Conservation (phyloP, 1,140 invertebrate species). For the Drosophila ohnishii region DNA sequence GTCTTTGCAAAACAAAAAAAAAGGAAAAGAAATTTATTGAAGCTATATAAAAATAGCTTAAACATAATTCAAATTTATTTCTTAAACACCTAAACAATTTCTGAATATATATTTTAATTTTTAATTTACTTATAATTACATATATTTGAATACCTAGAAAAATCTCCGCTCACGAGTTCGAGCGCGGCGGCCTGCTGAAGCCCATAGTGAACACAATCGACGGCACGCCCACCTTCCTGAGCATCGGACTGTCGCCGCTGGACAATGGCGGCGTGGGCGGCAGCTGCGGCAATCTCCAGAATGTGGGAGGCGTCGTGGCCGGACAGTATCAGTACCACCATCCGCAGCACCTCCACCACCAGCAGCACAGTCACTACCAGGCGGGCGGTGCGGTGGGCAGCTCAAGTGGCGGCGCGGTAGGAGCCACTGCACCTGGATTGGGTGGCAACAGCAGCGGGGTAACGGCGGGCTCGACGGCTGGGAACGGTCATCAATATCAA, state of each 20-base stretch:
- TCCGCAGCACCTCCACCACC: constrained; percentile 50
- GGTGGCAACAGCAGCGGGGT: neutral
- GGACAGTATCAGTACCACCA: constrained; percentile 65
- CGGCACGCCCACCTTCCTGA: constrained; percentile 94
- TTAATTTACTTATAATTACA: neutral
- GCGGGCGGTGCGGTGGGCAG: constrained; percentile 62
- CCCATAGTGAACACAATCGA: constrained; percentile 96
- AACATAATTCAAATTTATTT: too few species aligned
- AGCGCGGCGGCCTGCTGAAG: constrained; percentile 94
- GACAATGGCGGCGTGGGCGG: constrained; percentile 67
- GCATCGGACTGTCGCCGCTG: constrained; percentile 83
- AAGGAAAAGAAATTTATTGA: too few species aligned
- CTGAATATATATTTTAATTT: too few species aligned
- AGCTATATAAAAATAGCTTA: too few species aligned
- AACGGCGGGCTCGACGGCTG: neutral
- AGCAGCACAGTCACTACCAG: constrained; percentile 69
- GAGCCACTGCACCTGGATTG: neutral
- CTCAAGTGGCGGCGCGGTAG: constrained; percentile 12
- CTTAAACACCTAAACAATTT: too few species aligned
- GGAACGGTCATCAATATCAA: constrained; percentile 54
- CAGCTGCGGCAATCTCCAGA: constrained; percentile 62
- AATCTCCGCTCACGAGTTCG: constrained; percentile 98
- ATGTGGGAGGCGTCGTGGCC: constrained; percentile 53
- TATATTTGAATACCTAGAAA: constrained; percentile 85
- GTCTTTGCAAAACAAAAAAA: too few species aligned